These are phyloP conservation scores for Cryptoblepharus egeriae DNA, from an alignment of 2,797 vertebrate genomes.

Conservation along the genomic window DNA sequence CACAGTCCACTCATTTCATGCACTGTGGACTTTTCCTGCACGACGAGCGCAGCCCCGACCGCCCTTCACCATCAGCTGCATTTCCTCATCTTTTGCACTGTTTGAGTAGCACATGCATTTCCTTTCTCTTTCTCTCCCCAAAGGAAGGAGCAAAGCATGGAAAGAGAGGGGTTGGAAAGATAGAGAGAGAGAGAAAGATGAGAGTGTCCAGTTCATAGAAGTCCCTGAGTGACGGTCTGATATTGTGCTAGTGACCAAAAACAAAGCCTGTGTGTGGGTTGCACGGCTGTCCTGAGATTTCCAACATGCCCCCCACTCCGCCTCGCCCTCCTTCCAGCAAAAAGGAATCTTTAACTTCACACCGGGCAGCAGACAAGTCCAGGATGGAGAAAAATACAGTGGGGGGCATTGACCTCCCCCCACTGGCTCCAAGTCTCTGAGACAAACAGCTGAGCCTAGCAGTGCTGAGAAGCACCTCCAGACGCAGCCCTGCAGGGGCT, in stretches of 20 bases:
- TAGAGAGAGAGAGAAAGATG: conserved; percentile 53
- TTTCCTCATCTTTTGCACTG: conserved; percentile 40
- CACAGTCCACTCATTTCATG: conserved; percentile 61
- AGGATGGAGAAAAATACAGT: not conserved
- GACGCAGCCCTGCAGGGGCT: too few species aligned
- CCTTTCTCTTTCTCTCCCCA: conserved; percentile 35
- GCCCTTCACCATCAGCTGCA: conserved; percentile 36
- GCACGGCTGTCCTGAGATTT: conserved; percentile 69
- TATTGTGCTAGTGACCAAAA: conserved; percentile 64
- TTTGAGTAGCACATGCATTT: conserved; percentile 35
- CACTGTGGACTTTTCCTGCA: conserved; percentile 65
- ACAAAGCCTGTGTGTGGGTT: conserved; percentile 56
- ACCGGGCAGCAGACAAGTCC: not conserved
- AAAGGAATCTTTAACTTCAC: not conserved
- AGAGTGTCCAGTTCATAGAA: conserved; percentile 65
- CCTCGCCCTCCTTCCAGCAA: not conserved
- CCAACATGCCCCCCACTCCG: conserved; percentile 13
- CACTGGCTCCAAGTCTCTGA: not conserved
- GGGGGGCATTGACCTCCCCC: too few species aligned
- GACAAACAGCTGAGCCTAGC: not conserved
- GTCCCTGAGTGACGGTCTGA: conserved; percentile 70
- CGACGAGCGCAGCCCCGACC: conserved; percentile 40
- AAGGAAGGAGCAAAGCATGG: conserved; percentile 7
- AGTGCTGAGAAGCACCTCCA: not conserved
- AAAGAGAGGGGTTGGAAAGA: conserved; percentile 3